phyloP scores from a whole-genome alignment of 2,888 invertebrate species.

The Andrena bicolor region DNA sequence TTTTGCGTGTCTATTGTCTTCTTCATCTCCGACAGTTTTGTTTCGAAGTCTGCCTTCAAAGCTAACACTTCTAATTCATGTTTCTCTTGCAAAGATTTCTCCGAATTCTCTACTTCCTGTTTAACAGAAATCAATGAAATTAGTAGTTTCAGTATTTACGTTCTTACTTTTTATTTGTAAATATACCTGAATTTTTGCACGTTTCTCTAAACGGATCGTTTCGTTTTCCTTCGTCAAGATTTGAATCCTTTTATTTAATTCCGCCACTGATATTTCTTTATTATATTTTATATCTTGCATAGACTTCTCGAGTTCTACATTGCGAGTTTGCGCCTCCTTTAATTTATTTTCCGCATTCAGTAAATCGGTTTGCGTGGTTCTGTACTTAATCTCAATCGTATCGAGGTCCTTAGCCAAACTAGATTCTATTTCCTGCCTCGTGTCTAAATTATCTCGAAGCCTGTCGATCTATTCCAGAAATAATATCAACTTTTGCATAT shows the following conservation, averaged over 20 bases:
- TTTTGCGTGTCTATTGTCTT: conserved; percentile 1
- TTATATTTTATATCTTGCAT: not conserved
- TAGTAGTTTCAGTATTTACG: not conserved
- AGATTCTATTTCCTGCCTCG: conserved; percentile 41
- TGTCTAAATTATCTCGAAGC: conserved; percentile 36
- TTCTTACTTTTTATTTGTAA: not conserved
- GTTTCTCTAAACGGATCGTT: conserved; percentile 21
- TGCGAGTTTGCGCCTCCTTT: conserved; percentile 20
- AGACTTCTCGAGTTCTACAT: conserved; percentile 30
- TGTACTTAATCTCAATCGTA: conserved; percentile 34
- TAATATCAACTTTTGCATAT: conserved; percentile 2
- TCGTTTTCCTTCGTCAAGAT: conserved; percentile 45
- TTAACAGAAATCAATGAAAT: not conserved
- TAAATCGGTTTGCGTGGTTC: conserved; percentile 20
- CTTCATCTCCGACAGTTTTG: conserved; percentile 25
- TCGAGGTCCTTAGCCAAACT: conserved; percentile 41
- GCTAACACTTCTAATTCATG: conserved; percentile 11
- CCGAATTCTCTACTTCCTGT: conserved; percentile 27
- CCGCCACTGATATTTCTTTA: not conserved
- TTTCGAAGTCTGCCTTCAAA: conserved; percentile 24
- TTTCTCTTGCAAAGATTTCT: conserved; percentile 20
- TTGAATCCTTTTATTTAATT: conserved; percentile 43
- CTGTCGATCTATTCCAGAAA: conserved; percentile 25
- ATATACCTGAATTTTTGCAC: conserved; percentile 35
- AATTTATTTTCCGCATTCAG: conserved; percentile 32